Evolutionary conservation across 2,888 invertebrate genomes (phyloP).

Genomic region (Rhingia rostrata): DNA sequence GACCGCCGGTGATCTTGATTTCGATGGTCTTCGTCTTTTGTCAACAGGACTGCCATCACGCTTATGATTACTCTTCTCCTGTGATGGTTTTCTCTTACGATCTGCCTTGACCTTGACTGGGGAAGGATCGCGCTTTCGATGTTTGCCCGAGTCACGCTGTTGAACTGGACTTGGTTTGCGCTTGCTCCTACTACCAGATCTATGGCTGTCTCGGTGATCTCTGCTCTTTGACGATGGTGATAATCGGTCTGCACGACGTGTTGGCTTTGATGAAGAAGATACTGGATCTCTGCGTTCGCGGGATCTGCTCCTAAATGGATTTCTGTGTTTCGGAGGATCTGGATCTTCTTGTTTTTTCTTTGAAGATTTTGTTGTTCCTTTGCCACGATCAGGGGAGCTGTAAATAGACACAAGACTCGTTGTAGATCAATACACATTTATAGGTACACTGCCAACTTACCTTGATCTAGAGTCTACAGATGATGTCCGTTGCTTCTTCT

Average conservation of each 20-base stretch:
- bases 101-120: constrained; percentile 40
- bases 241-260: constrained; percentile 76
- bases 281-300: constrained; percentile 76
- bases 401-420: constrained; percentile 1
- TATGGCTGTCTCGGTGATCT: constrained; percentile 42
- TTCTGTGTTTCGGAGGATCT: constrained; percentile 70
- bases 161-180: constrained; percentile 55
- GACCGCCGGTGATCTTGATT: constrained; percentile 68
- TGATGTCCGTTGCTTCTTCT: constrained; percentile 84
- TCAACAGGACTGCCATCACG: constrained; percentile 32
- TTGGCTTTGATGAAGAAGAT: constrained; percentile 58
- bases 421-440: neutral
- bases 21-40: constrained; percentile 47
- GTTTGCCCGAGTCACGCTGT: constrained; percentile 42
- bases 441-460: constrained; percentile 79
- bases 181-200: constrained; percentile 29
- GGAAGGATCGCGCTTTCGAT: constrained; percentile 45
- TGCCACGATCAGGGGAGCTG: constrained; percentile 77
- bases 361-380: constrained; percentile 52
- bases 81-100: constrained; percentile 58
- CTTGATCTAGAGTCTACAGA: constrained; percentile 85
- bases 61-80: constrained; percentile 22
- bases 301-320: constrained; percentile 79
- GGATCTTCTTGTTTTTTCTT: constrained; percentile 62
- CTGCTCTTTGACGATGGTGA: constrained; percentile 61